These are phyloP conservation scores for Pseudococcus longispinus DNA, from an alignment of 2,888 invertebrate genomes.

Conservation along the genomic window DNA sequence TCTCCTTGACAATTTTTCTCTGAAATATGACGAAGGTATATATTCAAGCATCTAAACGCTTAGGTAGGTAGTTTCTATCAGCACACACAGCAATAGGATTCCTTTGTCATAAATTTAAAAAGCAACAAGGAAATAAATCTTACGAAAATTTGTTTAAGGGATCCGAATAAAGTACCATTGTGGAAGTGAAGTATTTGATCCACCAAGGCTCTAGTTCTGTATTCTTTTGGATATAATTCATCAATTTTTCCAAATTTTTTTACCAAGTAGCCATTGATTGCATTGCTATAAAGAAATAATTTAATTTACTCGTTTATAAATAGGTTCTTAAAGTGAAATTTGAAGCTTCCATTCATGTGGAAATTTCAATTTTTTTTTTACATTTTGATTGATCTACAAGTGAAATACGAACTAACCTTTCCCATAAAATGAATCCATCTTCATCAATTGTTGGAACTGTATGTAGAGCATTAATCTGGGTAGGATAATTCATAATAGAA, in stretches of 20 bases:
- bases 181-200: constrained; percentile 32
- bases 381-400: no score
- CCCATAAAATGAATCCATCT: neutral
- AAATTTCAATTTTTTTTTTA: no score
- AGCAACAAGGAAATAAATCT: neutral
- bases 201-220: neutral
- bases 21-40: no score
- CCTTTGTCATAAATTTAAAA: no score
- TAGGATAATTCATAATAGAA: no score
- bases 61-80: no score
- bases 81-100: no score
- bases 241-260: constrained; percentile 46
- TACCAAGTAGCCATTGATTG: constrained; percentile 52
- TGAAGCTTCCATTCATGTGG: no score
- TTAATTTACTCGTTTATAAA: neutral
- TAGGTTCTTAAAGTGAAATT: neutral
- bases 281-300: constrained; percentile 23
- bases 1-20: neutral
- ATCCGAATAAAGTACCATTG: neutral
- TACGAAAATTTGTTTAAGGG: neutral
- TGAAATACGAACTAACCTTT: neutral
- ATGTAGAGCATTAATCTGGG: neutral
- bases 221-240: constrained; percentile 40
- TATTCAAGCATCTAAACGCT: no score
- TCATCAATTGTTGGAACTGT: neutral